phyloP scores from a whole-genome alignment of 2,113 vertebrate genomes.

The Caretta caretta region DNA sequence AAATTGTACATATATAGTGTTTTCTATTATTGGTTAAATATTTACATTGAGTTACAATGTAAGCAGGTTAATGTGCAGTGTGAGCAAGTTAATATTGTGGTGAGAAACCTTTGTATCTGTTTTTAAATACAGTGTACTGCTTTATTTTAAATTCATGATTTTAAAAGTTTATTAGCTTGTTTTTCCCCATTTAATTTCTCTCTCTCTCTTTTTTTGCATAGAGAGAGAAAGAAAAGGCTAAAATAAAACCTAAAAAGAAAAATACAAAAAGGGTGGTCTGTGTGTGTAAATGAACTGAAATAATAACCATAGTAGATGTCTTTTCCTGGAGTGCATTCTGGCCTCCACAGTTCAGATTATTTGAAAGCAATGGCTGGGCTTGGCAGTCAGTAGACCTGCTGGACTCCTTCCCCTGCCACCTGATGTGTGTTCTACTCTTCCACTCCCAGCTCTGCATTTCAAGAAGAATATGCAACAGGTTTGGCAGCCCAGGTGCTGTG shows the following conservation, averaged over 20 bases:
- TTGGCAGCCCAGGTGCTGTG: not conserved
- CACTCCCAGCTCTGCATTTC: not conserved
- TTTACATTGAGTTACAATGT: not conserved
- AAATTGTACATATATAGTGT: slow-evolving; percentile 30
- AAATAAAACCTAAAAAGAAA: not conserved
- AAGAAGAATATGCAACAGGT: rapidly evolving
- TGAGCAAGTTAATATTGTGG: not conserved
- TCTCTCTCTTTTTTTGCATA: not conserved
- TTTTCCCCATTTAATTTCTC: not conserved
- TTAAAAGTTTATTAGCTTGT: not conserved
- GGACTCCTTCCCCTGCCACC: not conserved
- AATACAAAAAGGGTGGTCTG: not conserved
- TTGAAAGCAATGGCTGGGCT: not conserved
- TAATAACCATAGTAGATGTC: rapidly evolving
- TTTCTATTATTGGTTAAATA: not conserved
- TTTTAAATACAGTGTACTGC: not conserved
- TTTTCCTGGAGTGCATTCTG: not conserved
- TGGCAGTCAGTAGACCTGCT: not conserved
- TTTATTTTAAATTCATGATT: not conserved
- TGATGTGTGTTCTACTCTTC: not conserved
- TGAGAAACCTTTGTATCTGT: rapidly evolving
- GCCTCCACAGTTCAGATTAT: not conserved
- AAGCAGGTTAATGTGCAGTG: not conserved
- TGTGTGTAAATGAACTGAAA: not conserved
- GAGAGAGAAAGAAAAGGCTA: not conserved